Percentiles rank a stretch among this genome's conserved stretches.
Conservation (phyloP, 2,888 invertebrate species). For the Cosmopolites sordidus region DNA sequence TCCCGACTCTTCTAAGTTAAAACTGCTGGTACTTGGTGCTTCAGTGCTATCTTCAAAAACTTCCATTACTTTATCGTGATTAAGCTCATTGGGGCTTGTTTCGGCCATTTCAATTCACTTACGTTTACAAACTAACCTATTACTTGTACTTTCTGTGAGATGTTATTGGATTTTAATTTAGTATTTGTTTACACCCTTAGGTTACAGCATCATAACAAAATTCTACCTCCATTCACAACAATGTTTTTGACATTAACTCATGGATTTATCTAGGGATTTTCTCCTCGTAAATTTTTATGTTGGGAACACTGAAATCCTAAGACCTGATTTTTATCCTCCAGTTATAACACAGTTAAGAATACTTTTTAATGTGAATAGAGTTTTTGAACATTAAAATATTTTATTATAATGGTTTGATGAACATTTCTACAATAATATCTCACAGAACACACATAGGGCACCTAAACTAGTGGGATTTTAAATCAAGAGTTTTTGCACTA, state of each 20-base stretch:
- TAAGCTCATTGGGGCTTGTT: constrained; percentile 10
- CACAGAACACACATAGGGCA: too few relatives aligned
- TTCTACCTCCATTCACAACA: background rate
- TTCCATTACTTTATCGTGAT: constrained; percentile 33
- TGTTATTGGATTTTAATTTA: constrained; percentile 21
- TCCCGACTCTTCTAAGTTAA: constrained; percentile 41
- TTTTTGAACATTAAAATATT: too few relatives aligned
- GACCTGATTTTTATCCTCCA: too few relatives aligned
- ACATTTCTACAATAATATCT: too few relatives aligned
- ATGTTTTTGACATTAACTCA: background rate
- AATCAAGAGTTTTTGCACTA: too few relatives aligned
- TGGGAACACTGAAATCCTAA: too few relatives aligned
- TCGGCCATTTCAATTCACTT: constrained; percentile 10
- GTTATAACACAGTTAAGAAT: too few relatives aligned
- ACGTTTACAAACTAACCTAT: constrained; percentile 9
- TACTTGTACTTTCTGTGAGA: constrained; percentile 10
- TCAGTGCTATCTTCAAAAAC: constrained; percentile 30
- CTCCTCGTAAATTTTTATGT: too few relatives aligned
- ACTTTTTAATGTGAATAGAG: too few relatives aligned
- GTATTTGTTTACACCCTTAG: constrained; percentile 25
- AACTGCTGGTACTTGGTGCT: constrained; percentile 34
- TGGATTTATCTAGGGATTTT: background rate
- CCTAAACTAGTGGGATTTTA: too few relatives aligned
- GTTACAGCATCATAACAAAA: constrained; percentile 17
- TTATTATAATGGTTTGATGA: too few relatives aligned